These are phyloP conservation scores for Siphlonurus alternatus DNA, from an alignment of 2,888 invertebrate genomes.

Conservation along the genomic window DNA sequence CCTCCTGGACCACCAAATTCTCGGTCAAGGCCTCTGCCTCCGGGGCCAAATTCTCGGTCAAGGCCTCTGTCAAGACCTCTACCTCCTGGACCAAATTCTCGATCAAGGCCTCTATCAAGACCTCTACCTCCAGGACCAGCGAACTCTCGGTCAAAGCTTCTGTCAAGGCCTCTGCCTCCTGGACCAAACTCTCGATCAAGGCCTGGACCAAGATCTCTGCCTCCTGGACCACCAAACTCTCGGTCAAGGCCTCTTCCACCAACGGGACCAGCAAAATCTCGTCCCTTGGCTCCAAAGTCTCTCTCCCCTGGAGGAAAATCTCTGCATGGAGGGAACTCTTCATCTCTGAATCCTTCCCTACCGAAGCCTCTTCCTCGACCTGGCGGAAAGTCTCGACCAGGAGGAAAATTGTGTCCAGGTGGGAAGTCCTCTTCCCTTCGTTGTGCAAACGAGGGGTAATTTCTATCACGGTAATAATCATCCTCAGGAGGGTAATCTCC, in stretches of 20 bases:
- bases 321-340: background rate
- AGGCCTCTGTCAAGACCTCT: background rate
- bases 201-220: too few species aligned
- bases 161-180: background rate
- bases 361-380: background rate
- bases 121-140: too few species aligned
- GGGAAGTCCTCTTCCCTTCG: background rate
- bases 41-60: too few species aligned
- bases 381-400: background rate
- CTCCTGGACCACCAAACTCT: too few species aligned
- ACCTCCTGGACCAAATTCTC: too few species aligned
- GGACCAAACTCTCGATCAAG: too few species aligned
- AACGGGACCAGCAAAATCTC: background rate
- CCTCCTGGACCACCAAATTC: background rate
- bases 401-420: background rate
- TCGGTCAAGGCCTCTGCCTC: background rate
- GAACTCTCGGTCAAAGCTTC: too few species aligned
- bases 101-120: too few species aligned
- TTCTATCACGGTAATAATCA: background rate
- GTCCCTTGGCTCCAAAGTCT: background rate
- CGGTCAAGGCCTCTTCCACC: background rate
- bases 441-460: background rate
- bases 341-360: background rate
- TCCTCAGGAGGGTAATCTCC: background rate
- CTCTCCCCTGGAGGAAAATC: background rate